These are phyloP conservation scores for Gallinago solitaria DNA, from an alignment of 2,797 vertebrate genomes.

Conservation along the genomic window DNA sequence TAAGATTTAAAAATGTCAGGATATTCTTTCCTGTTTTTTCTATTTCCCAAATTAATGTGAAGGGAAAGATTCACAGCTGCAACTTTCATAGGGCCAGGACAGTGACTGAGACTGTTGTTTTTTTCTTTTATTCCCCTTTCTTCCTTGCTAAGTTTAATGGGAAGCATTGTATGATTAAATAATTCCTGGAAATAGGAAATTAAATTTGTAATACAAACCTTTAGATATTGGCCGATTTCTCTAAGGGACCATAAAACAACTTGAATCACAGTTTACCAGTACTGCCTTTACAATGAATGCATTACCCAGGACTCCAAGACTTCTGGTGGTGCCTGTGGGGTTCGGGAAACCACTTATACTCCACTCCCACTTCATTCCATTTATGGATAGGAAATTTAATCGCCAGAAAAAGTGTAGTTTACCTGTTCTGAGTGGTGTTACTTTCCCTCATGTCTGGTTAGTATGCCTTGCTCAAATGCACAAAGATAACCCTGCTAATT, in stretches of 20 bases:
- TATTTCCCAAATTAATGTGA: neutral
- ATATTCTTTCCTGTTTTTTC: constrained; percentile 10
- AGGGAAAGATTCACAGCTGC: neutral
- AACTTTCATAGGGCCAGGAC: neutral
- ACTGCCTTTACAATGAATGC: neutral
- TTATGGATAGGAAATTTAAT: neutral
- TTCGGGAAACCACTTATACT: neutral
- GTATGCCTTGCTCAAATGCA: neutral
- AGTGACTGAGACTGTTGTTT: neutral
- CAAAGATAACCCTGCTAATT: neutral
- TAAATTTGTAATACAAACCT: neutral
- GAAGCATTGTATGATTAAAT: neutral
- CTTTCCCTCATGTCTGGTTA: neutral
- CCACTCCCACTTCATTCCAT: neutral
- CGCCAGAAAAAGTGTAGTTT: neutral
- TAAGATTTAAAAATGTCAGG: constrained; percentile 44
- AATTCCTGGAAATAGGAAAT: neutral
- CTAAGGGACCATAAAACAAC: neutral
- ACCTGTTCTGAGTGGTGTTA: neutral
- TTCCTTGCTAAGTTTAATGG: neutral
- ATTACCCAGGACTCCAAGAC: neutral
- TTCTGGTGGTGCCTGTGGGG: neutral
- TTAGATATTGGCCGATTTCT: neutral
- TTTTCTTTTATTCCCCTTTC: neutral
- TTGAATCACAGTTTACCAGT: neutral